phyloP scores from a whole-genome alignment of 2,888 invertebrate species.

The Diadegma fenestrale region DNA sequence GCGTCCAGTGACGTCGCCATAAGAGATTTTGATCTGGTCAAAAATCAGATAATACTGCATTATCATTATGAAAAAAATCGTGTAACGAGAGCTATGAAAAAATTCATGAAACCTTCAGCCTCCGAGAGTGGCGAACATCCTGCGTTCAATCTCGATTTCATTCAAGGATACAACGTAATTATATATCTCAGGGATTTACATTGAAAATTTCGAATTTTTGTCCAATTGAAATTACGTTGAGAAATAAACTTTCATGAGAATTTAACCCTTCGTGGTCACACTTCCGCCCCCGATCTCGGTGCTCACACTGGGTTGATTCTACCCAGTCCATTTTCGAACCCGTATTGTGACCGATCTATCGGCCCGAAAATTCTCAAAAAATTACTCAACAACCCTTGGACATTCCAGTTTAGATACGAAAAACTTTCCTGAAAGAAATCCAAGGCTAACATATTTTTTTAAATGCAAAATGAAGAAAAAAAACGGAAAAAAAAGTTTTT shows the following conservation, averaged over 20 bases:
- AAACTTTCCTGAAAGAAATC: too few relatives aligned
- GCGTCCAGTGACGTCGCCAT: slow-evolving; percentile 88
- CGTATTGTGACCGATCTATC: too few relatives aligned
- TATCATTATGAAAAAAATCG: slow-evolving; percentile 88
- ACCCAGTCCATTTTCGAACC: too few relatives aligned
- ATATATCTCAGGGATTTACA: neutral
- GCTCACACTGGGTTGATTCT: too few relatives aligned
- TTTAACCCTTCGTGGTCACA: too few relatives aligned
- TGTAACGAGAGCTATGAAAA: slow-evolving; percentile 88
- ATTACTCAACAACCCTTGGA: too few relatives aligned
- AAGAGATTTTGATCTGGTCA: slow-evolving; percentile 88
- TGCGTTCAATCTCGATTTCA: slow-evolving; percentile 88
- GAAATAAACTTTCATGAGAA: neutral
- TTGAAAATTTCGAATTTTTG: neutral
- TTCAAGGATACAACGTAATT: slow-evolving; percentile 88
- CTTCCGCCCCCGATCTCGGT: too few relatives aligned
- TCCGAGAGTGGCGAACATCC: slow-evolving; percentile 90
- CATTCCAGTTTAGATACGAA: too few relatives aligned
- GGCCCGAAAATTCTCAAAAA: too few relatives aligned
- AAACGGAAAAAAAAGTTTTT: too few relatives aligned
- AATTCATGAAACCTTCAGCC: slow-evolving; percentile 89
- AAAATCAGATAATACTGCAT: slow-evolving; percentile 87
- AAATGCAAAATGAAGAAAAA: too few relatives aligned
- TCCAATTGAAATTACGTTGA: neutral
- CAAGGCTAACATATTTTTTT: too few relatives aligned